Evolutionary conservation across 2,888 invertebrate genomes (phyloP), one percentile per base, ranked within the genome.

Genomic region (Chrysolina oricalcia): DNA sequence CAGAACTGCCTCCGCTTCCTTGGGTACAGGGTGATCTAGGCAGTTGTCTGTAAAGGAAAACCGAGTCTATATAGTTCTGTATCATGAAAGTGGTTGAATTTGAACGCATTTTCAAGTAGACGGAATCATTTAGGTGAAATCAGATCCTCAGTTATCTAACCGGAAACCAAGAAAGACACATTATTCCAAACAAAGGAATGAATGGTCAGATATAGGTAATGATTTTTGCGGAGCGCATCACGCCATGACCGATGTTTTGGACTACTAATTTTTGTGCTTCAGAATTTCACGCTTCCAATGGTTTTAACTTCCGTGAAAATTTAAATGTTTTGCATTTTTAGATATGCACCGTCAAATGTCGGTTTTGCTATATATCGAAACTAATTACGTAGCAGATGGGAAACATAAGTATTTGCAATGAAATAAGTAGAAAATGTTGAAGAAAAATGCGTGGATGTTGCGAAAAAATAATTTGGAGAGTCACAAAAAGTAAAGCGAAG

Each of bases 281-380:
- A 79, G 80, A 76, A 72, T 81, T 85, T 85, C 81, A 85, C 85
- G 85, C 83, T 85, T 79, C 77, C 81, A 66, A 76, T 78, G 74
- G 77, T 82, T 53, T 53, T 78, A 80, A 83, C 83, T 84, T 85
- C 85, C 86, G 85, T 84, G 81, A 83, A 85, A 85, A 84, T 83
- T 85, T 82, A 81, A 84, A 83, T 82, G 82, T 80, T 84, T 82
- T 78, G 81, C 81, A 82, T 82, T 83, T 82, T 84, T 82, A 81
- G 83, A 80, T 80, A 84, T 82, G 84, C 83, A 75, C 78, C 79
- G 81, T 56, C 75, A 74, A 78, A 56, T 70, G 13, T 40, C 40
- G 41, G 41, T 68, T 40, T 43, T 66, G 66, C 23, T 23, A 17
- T 48, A 35, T 64, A 5, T 62, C 10, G 62, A 15, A 41, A 66